A percentile compares a stretch with the other conserved stretches of the same genome.
These are phyloP conservation scores for Zaprionus ghesquierei DNA, from an alignment of 1,140 invertebrate genomes.

Conservation along the genomic window DNA sequence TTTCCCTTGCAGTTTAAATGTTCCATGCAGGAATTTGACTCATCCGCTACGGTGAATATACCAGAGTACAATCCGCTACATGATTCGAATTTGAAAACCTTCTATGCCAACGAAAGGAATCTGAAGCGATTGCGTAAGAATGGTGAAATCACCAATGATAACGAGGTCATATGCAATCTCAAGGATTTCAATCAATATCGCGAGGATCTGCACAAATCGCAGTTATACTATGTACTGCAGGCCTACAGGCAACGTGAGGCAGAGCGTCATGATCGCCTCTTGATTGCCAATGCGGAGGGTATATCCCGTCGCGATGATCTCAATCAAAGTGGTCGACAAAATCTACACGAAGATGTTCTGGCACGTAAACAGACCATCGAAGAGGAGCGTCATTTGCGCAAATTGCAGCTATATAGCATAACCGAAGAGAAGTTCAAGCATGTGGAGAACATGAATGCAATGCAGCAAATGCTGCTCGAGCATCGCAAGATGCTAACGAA, in stretches of 20 bases:
- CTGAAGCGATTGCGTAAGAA: conserved; percentile 71
- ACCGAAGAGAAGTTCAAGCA: conserved; percentile 57
- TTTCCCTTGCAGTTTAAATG: conserved; percentile 53
- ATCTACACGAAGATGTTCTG: conserved; percentile 57
- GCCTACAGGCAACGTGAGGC: conserved; percentile 64
- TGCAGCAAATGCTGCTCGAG: conserved; percentile 54
- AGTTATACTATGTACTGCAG: conserved; percentile 74
- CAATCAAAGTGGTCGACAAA: conserved; percentile 49
- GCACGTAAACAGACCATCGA: conserved; percentile 51
- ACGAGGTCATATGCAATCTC: conserved; percentile 78
- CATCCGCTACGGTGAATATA: conserved; percentile 50
- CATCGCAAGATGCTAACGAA: conserved; percentile 70
- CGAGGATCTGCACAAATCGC: conserved; percentile 76
- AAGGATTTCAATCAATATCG: conserved; percentile 80
- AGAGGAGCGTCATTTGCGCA: conserved; percentile 40
- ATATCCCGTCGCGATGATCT: conserved; percentile 68
- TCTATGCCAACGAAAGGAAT: conserved; percentile 71
- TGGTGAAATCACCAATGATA: conserved; percentile 71
- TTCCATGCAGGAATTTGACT: conserved; percentile 69
- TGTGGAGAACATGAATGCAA: conserved; percentile 46
- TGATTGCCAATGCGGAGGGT: conserved; percentile 69
- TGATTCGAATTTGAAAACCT: conserved; percentile 74
- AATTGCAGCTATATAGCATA: conserved; percentile 43
- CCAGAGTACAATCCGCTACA: conserved; percentile 78
- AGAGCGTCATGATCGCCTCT: conserved; percentile 66